Evolutionary conservation across 2,888 invertebrate genomes (phyloP).

Genomic region (Meandrusa payeni): DNA sequence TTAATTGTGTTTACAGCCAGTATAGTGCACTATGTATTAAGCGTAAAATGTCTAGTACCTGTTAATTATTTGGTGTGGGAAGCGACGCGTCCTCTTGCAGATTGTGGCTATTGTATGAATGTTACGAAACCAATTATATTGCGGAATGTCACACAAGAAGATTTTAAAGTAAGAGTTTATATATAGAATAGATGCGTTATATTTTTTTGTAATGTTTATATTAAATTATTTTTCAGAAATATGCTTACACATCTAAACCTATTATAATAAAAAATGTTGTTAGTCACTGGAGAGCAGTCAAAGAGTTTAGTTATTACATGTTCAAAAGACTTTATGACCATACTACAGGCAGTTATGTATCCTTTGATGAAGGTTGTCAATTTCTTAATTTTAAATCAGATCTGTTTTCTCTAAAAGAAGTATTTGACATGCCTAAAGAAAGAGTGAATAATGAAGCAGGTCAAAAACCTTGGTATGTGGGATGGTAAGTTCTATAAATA

Average conservation of each 20-base stretch:
- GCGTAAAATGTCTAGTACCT: constrained; percentile 87
- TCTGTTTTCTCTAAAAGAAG: constrained; percentile 87
- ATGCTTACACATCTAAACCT: constrained; percentile 90
- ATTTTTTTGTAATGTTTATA: not conserved
- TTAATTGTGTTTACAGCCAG: constrained; percentile 43
- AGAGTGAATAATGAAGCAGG: constrained; percentile 83
- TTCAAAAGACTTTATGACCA: constrained; percentile 86
- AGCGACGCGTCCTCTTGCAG: constrained; percentile 89
- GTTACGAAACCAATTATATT: constrained; percentile 85
- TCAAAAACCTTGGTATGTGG: constrained; percentile 92
- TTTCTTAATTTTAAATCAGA: constrained; percentile 93
- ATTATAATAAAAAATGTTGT: constrained; percentile 89
- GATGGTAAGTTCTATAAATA: constrained; percentile 84
- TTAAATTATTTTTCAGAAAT: constrained; percentile 56
- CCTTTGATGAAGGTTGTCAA: constrained; percentile 90
- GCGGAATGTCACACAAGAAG: constrained; percentile 83
- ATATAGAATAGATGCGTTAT: not conserved
- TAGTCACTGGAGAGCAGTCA: constrained; percentile 87
- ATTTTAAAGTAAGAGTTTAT: constrained; percentile 78
- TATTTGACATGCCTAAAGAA: constrained; percentile 86
- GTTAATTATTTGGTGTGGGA: constrained; percentile 94
- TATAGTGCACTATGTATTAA: constrained; percentile 60
- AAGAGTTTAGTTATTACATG: constrained; percentile 83
- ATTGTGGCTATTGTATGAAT: constrained; percentile 89
- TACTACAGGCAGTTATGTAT: constrained; percentile 86